Conservation (phyloP, 2,888 invertebrate genomes). For the Parochlus steinenii region DNA sequence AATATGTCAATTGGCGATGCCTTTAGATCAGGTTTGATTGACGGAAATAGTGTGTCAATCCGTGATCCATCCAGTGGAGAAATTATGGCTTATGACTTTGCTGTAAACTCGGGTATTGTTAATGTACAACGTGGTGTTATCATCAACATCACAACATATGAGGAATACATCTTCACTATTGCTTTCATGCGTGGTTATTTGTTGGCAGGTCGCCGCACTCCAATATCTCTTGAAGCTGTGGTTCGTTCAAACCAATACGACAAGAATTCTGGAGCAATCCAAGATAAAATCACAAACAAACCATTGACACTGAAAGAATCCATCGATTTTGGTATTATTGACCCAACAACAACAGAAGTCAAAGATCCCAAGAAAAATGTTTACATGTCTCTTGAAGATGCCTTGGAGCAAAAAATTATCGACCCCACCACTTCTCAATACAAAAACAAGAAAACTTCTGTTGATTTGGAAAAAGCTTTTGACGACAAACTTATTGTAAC, state of each 20-base stretch:
- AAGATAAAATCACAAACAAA: constrained; percentile 75
- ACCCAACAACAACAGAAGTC: constrained; percentile 56
- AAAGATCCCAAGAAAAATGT: constrained; percentile 40
- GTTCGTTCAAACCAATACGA: constrained; percentile 77
- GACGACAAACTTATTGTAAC: constrained; percentile 35
- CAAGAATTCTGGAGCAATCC: constrained; percentile 49
- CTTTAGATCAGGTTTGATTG: constrained; percentile 5
- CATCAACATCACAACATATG: constrained; percentile 41
- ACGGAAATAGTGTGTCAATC: constrained; percentile 33
- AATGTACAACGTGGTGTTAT: constrained; percentile 71
- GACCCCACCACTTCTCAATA: constrained; percentile 32
- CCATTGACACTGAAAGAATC: constrained; percentile 65
- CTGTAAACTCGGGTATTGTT: constrained; percentile 59
- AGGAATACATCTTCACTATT: constrained; percentile 6
- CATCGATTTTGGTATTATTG: constrained; percentile 73
- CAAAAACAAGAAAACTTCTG: constrained; percentile 11
- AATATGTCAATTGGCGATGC: constrained; percentile 9
- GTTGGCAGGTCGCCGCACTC: constrained; percentile 57
- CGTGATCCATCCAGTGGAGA: constrained; percentile 54
- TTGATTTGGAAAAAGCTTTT: constrained; percentile 34
- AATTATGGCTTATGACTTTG: constrained; percentile 49
- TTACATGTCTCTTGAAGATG: constrained; percentile 56
- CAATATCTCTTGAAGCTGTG: constrained; percentile 61
- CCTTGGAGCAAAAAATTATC: constrained; percentile 41
- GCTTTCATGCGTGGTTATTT: constrained; percentile 70